Base-by-base conservation (phyloP, 2,797 vertebrate species). In the Moxostoma hubbsi region DNA sequence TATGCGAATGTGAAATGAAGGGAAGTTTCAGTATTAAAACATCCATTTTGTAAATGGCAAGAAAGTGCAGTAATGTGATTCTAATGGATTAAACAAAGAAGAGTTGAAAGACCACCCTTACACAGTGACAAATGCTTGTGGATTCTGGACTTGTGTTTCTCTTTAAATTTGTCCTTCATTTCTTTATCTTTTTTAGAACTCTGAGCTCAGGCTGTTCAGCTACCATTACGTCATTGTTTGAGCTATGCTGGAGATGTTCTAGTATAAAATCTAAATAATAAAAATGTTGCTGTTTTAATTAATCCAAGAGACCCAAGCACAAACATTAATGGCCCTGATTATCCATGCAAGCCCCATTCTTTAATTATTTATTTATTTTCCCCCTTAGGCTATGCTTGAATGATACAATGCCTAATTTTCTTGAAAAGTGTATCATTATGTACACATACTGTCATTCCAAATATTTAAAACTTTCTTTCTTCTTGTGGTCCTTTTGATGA, bases 201-300 rank as follows among this genome's bases (percentile, higher is more conserved):
- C 15, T 64, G 36, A 71, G 59, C 51, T 71, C 58, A 77, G 49
- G 11, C 47, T 1, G 49, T 63, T 75, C 36, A 69, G 24, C 84
- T 83, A 79, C 75, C 81, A 83, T 85, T 83, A 85, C 77, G 18
- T 83, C 79, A 83, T 50, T 61, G 66, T 71, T 74, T 83, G 72
- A 69, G 75, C 47, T 75, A 49, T 49, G 68, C 15, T 46, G 67
- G 43, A 73, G 80, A 81, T 78, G 64, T 75, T 75, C 24, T 24
- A 24, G 24, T 24, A 24, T 24, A 64, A 79, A 73, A 76, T 50
- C 16, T 1, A 36, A 63, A 67, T 24, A 68, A 76, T 63, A 24
- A 36, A 58, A 16, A 76, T 0, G n/a, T 50, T 5, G 45, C 24
- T 61, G 64, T 69, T 71, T 62, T 24, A 61, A 68, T 59, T 77